These are phyloP conservation scores for Neocrepidodera transversa DNA, from an alignment of 2,888 invertebrate genomes.

Conservation along the genomic window DNA sequence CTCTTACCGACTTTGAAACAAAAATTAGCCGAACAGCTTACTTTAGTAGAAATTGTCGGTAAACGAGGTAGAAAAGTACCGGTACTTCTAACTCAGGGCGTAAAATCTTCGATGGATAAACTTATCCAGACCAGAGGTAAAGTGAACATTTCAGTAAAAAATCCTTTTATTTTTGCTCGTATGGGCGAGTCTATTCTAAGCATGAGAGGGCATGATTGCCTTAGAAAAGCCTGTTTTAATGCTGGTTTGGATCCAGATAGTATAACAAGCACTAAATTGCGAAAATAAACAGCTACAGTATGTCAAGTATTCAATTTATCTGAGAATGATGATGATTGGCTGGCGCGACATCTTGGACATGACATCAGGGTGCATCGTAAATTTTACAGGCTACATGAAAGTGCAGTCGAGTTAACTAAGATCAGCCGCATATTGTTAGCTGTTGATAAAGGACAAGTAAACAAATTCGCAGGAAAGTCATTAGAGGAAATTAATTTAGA, in stretches of 20 bases:
- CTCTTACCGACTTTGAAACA: constrained; percentile 32
- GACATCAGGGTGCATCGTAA: constrained; percentile 43
- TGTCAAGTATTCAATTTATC: constrained; percentile 43
- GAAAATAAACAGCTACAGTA: constrained; percentile 47
- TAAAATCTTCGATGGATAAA: constrained; percentile 31
- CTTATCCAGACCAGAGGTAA: constrained; percentile 7
- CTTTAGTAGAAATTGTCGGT: constrained; percentile 29
- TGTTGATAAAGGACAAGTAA: constrained; percentile 41
- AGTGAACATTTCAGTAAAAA: constrained; percentile 22
- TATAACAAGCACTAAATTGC: constrained; percentile 42
- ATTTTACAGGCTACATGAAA: constrained; percentile 46
- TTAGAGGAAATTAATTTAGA: constrained; percentile 27
- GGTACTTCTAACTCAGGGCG: constrained; percentile 31
- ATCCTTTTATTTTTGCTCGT: constrained; percentile 37
- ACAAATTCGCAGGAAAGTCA: constrained; percentile 29
- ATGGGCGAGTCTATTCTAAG: constrained; percentile 5
- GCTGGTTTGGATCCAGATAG: constrained; percentile 32
- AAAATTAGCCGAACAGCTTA: constrained; percentile 31
- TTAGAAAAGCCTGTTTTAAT: constrained; percentile 28
- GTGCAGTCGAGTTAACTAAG: constrained; percentile 44
- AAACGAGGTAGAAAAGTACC: constrained; percentile 35
- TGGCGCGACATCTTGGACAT: constrained; percentile 45
- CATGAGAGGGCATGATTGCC: constrained; percentile 35
- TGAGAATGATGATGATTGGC: constrained; percentile 45
- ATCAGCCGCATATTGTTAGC: constrained; percentile 42